Evolutionary conservation across 2,113 vertebrate genomes (phyloP), one percentile per base, ranked within the genome.

Genomic region (Hoplias malabaricus): DNA sequence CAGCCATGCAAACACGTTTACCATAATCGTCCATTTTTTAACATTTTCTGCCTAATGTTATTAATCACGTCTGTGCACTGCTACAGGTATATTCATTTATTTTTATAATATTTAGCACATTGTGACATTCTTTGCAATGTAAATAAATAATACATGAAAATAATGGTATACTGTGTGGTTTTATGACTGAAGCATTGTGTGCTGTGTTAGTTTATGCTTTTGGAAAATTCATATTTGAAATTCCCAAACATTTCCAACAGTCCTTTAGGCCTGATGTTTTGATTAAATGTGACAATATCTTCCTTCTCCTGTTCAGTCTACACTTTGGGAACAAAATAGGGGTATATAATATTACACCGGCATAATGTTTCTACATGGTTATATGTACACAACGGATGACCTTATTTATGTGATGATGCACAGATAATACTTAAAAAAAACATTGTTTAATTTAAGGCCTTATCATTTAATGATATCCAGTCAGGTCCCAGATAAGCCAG

Each of bases 281-380:
- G 27, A 19, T 0, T n/a, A 42, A 23, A 29, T 34, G 40, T 12
- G 4, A 38, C 48, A 16, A 36, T 21, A n/a, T 43, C 33, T 54
- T 23, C 66, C 62, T 68, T 27, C 59, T 66, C 70, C 23, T 46
- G 50, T 72, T 29, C 57, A 61, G 42, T 23, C 54, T 53, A 19
- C 63, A 27, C 56, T 36, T 11, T 21, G 36, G 48, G 43, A 29
- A 80, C 75, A 43, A 62, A 59, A 34, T 11, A 31, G 29, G 29
- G 34, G 54, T 62, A 54, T 84, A 50, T 46, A 34, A 66, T 38
- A 38, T 69, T 78, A 70, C 42, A 78, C 40, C 68, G 50, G 53
- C 25, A n/a, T 76, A 63, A 75, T 73, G 57, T 70, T 72, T 50
- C 73, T 67, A 62, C 29, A 73, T 82, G 81, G 62, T 84, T 73